Base-by-base conservation (phyloP, 2,113 vertebrate species). In the Typhlomys cinereus region DNA sequence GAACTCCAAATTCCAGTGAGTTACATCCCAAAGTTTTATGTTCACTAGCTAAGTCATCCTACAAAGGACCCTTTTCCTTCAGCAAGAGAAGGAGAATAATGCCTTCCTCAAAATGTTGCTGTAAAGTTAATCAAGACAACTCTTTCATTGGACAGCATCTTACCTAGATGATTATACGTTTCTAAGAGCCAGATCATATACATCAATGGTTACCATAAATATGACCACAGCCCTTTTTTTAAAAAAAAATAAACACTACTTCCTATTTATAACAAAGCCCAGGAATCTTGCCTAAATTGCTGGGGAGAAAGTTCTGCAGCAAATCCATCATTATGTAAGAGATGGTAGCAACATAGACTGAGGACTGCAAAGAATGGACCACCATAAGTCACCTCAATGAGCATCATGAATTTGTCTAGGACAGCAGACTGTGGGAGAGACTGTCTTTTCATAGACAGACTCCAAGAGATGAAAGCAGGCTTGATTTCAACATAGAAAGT, bases 191-290 rank as follows among this genome's bases (percentile, higher is more conserved):
- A 80, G 39, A 78, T 74, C n/a, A n/a, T 82, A 39, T 50, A 23
- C 14, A 59, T 41, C 13, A 85, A 36, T 66, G 46, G 67, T 83
- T 82, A 85, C 23, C 54, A 75, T 34, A 80, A 92, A 89, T 27
- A 61, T 75, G 1, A 52, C 17, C 27, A 62, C 41, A 52, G 10
- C 4, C 10, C 20, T 86, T 64, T 41, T 66, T 50, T 39, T 59
- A 39, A 61, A 67, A 57, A 79, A 69, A 52, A 70, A 82, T 62
- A 76, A 62, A 54, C 21, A 64, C 14, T 5, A n/a, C 44, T 25
- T 80, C 34, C 54, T 75, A 46, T 36, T 44, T 78, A 23, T 64
- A 70, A 85, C 13, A 95, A 89, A 92, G 39, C 39, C 94, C 70
- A 75, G 6, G 85, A 85, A 20, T 61, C 74, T 89, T 70, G 0